Conservation (phyloP, 1,140 invertebrate species). For the Apis mellifera region Amel_HAv3.1 CM009943.2:3143501-3144000, state of each 20-base stretch:
- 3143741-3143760: not conserved
- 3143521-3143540: constrained; percentile 33
- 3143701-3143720: no score
- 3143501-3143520: constrained; percentile 46
- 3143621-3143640: no score
- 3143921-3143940: constrained; percentile 51
- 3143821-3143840: constrained; percentile 38
- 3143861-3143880: constrained; percentile 51
- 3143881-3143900: constrained; percentile 56
- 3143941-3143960: constrained; percentile 54
- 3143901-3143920: constrained; percentile 55
- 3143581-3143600: not conserved
- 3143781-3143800: constrained; percentile 16
- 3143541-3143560: constrained; percentile 54
- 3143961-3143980: constrained; percentile 25
- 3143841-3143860: constrained; percentile 53
- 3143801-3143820: constrained; percentile 13
- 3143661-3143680: not conserved
- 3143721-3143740: no score
- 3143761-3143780: not conserved
- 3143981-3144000: constrained; percentile 71
- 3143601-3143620: no score
- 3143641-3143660: not conserved
- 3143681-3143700: no score
- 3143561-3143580: not conserved